A percentile compares a stretch with the other conserved stretches of the same genome.
These are phyloP conservation scores for Macropodus opercularis DNA, from an alignment of 2,797 vertebrate genomes.

Conservation along the genomic window DNA sequence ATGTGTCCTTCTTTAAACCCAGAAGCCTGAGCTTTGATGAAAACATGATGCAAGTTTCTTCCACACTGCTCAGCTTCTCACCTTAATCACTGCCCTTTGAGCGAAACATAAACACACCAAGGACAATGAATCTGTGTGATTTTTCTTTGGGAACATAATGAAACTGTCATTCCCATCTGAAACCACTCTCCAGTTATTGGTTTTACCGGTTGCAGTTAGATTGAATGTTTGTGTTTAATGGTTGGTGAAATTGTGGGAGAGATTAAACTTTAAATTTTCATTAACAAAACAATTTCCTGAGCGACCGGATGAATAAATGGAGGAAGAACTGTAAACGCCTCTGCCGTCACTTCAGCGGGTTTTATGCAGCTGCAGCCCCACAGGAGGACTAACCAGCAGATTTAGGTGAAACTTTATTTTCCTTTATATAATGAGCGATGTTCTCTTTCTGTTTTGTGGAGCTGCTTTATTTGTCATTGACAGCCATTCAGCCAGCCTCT, in stretches of 20 bases:
- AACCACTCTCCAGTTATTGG: neutral
- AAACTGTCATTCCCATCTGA: neutral
- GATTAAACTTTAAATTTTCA: constrained; percentile 13
- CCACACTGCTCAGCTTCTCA: neutral
- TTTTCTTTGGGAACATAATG: neutral
- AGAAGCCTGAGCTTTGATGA: no score
- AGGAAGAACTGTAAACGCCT: neutral
- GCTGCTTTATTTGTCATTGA: neutral
- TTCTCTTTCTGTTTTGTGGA: neutral
- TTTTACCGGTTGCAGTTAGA: neutral
- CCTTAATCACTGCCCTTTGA: neutral
- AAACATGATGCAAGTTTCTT: neutral
- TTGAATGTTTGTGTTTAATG: neutral
- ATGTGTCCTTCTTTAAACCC: neutral
- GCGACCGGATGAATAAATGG: neutral
- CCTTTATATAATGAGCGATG: neutral
- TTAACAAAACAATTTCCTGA: constrained; percentile 11
- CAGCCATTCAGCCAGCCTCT: constrained; percentile 8
- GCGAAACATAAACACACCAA: neutral
- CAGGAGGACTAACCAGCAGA: no score
- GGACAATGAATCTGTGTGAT: neutral
- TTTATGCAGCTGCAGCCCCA: neutral
- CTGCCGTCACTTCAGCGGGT: neutral
- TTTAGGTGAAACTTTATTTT: no score
- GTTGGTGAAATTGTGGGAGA: neutral